These are phyloP conservation scores for Drosophila prostipennis DNA, from an alignment of 2,888 invertebrate genomes.

Conservation along the genomic window DNA sequence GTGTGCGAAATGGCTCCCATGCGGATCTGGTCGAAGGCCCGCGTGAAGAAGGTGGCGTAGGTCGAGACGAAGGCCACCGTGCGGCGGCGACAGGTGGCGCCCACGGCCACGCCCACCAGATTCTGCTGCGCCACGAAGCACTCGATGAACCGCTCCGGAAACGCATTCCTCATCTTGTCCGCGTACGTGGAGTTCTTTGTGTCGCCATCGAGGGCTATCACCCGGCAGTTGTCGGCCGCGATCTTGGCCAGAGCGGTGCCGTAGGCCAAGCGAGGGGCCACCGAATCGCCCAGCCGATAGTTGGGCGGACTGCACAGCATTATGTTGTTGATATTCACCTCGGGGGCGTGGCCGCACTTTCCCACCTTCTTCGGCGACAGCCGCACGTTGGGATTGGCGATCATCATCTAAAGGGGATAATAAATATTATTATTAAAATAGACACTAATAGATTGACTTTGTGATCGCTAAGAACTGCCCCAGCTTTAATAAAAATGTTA, in stretches of 20 bases:
- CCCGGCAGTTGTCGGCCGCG: slow-evolving; percentile 89
- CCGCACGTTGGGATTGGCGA: slow-evolving; percentile 66
- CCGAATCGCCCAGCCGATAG: slow-evolving; percentile 90
- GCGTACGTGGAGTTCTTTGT: slow-evolving; percentile 99
- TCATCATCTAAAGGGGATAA: slow-evolving; percentile 62
- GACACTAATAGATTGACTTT: too few species aligned
- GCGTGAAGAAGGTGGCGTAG: slow-evolving; percentile 98
- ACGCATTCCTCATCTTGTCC: slow-evolving; percentile 92
- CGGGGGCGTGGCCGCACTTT: slow-evolving; percentile 88
- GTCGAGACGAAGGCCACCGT: slow-evolving; percentile 98
- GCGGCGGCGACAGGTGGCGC: slow-evolving; percentile 95
- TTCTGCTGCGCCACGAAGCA: slow-evolving; percentile 99
- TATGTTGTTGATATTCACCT: slow-evolving; percentile 89
- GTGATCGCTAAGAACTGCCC: too few species aligned
- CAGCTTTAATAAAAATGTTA: too few species aligned
- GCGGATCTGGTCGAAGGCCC: slow-evolving; percentile 99
- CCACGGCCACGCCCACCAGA: slow-evolving; percentile 97
- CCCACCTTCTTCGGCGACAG: slow-evolving; percentile 88
- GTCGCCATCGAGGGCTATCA: slow-evolving; percentile 98
- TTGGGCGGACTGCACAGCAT: slow-evolving; percentile 91
- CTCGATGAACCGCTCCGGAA: slow-evolving; percentile 92
- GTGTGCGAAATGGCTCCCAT: slow-evolving; percentile 99
- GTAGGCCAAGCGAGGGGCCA: slow-evolving; percentile 98
- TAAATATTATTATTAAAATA: neutral
- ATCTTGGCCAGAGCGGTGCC: slow-evolving; percentile 97